Conservation (phyloP, 2,888 invertebrate species). For the Epinotia nisella region DNA sequence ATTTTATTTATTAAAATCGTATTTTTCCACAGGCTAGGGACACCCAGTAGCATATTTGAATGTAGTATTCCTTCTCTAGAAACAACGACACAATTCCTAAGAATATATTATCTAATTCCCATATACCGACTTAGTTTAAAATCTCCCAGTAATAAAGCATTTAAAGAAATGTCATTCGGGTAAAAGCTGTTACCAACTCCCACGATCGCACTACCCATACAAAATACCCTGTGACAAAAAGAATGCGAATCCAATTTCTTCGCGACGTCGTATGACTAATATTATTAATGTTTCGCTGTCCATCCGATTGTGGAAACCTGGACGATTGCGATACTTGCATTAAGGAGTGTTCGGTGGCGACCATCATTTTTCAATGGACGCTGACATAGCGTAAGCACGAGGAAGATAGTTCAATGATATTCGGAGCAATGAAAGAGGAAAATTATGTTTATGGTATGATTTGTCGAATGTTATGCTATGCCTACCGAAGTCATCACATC, state of each 20-base stretch:
- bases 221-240: slow-evolving; percentile 26
- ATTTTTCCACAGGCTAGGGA: no score
- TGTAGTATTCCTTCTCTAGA: no score
- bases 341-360: slow-evolving; percentile 74
- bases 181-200: slow-evolving; percentile 4
- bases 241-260: slow-evolving; percentile 16
- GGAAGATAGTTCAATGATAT: slow-evolving; percentile 29
- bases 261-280: slow-evolving; percentile 67
- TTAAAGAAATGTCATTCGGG: neutral
- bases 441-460: no score
- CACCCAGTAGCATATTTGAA: no score
- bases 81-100: no score
- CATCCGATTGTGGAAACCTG: slow-evolving; percentile 65
- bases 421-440: neutral
- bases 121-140: neutral
- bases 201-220: neutral
- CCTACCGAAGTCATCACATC: no score
- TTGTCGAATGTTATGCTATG: no score
- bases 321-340: slow-evolving; percentile 71
- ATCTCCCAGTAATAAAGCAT: neutral
- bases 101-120: no score
- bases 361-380: slow-evolving; percentile 72
- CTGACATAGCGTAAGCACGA: slow-evolving; percentile 2
- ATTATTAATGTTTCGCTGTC: slow-evolving; percentile 81
- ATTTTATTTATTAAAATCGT: no score